Conservation (phyloP, 2,888 invertebrate species). For the Drosophila siamana region DNA sequence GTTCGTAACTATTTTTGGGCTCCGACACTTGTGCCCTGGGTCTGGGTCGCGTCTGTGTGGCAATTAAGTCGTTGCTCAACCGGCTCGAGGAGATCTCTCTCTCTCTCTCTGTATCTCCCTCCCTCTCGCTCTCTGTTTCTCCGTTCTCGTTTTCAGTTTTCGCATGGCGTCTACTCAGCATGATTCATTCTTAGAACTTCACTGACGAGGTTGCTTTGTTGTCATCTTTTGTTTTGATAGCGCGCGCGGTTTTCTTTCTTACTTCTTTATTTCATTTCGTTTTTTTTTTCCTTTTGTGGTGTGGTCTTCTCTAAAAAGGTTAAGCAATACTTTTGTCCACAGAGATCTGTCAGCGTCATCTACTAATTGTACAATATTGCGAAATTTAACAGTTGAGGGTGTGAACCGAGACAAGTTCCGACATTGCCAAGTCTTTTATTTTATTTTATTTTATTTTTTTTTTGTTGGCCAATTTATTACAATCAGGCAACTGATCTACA, state of each 20-base stretch:
- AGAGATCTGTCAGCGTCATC: constrained; percentile 50
- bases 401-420: constrained; percentile 37
- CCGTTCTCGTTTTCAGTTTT: constrained; percentile 34
- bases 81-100: constrained; percentile 16
- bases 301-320: constrained; percentile 19
- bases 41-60: constrained; percentile 28
- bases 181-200: constrained; percentile 74
- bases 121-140: constrained; percentile 11
- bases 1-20: constrained; percentile 55
- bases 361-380: constrained; percentile 56
- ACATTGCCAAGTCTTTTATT: constrained; percentile 12
- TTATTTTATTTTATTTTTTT: not conserved
- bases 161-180: constrained; percentile 64
- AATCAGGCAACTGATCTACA: constrained; percentile 18
- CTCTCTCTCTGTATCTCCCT: not conserved
- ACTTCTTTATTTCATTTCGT: constrained; percentile 10
- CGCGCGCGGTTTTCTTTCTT: constrained; percentile 43
- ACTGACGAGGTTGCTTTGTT: constrained; percentile 68
- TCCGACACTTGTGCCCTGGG: constrained; percentile 52
- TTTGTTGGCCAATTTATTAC: constrained; percentile 29
- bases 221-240: constrained; percentile 69
- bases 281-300: constrained; percentile 3
- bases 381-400: constrained; percentile 59
- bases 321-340: constrained; percentile 48
- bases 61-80: constrained; percentile 61